Percentiles rank a stretch among this genome's conserved stretches.
phyloP scores from a whole-genome alignment of 2,888 invertebrate genomes.

The Diaphora mendica region DNA sequence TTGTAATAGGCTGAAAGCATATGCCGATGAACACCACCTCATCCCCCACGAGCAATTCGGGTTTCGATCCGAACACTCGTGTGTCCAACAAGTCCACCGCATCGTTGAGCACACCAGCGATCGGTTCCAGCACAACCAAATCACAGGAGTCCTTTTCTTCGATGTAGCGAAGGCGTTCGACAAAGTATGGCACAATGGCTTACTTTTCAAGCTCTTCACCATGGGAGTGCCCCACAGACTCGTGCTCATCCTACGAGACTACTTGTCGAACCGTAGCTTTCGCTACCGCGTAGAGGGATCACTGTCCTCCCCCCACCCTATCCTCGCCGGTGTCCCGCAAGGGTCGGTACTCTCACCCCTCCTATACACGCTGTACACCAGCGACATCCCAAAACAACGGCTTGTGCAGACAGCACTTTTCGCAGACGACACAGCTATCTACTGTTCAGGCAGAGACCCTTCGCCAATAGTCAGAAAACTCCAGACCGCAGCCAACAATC shows the following conservation, averaged over 20 bases:
- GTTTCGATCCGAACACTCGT: background rate
- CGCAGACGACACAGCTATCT: background rate
- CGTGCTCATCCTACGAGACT: too few relatives aligned
- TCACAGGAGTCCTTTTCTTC: background rate
- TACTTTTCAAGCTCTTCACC: background rate
- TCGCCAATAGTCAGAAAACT: too few relatives aligned
- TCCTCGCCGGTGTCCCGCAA: background rate
- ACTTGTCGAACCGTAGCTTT: too few relatives aligned
- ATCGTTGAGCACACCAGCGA: background rate
- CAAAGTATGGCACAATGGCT: background rate
- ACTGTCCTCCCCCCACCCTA: background rate
- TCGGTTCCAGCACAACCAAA: background rate
- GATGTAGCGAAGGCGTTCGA: background rate
- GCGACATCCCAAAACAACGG: background rate
- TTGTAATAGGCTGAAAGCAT: background rate
- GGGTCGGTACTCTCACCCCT: background rate
- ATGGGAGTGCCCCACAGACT: too few relatives aligned
- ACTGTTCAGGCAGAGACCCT: background rate
- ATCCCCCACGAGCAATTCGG: background rate
- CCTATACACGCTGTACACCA: background rate
- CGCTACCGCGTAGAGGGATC: background rate
- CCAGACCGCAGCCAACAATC: too few relatives aligned
- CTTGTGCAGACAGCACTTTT: background rate
- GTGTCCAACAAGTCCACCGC: background rate
- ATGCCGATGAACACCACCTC: background rate